Base-by-base conservation (phyloP, 2,888 invertebrate species). In the Spodoptera exigua region DNA sequence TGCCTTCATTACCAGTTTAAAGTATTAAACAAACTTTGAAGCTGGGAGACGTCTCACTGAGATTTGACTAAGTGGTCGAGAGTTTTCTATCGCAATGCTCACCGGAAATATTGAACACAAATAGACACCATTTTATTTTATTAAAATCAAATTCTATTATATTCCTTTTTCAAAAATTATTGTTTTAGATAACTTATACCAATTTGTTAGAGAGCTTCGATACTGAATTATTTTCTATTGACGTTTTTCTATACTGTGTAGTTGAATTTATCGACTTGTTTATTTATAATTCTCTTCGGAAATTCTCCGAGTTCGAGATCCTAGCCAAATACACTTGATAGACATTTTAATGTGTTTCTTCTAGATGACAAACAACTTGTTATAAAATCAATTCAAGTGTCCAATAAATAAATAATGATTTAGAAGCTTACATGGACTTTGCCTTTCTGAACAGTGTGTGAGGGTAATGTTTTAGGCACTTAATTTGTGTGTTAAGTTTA, bases 1-100 rank as follows among this genome's bases (percentile, higher is more conserved):
- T 91, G 87, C 90, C 90, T 92, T 93, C 91, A 92, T 93, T 92
- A 92, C 88, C 89, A 92, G 92, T 93, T 93, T 92, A 92, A 93
- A 93, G 93, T 92, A 92, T 92, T 91, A 92, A 89, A 89, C 88
- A 90, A 92, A 92, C 91, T 92, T 89, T 71, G 84, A 81, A 85
- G 82, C 83, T 83, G 82, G 79, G 82, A 87, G 84, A 85, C 83
- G 84, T 83, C 86, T 88, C 82, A 77, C 82, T 79, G 82, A 87
- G 90, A 91, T 91, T 91, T 89, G 86, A 88, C 84, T 86, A 90
- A 91, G 86, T 85, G 83, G 80, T 81, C 69, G 73, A 73, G 71
- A 78, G 74, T 73, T 83, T 78, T 72, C 74, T 76, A 76, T 78
- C 72, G 72, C 80, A 84, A 75, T 78, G 63, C 70, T 67, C 70